phyloP scores from a whole-genome alignment of 1,140 invertebrate species.

The Aporrectodea caliginosa region DNA sequence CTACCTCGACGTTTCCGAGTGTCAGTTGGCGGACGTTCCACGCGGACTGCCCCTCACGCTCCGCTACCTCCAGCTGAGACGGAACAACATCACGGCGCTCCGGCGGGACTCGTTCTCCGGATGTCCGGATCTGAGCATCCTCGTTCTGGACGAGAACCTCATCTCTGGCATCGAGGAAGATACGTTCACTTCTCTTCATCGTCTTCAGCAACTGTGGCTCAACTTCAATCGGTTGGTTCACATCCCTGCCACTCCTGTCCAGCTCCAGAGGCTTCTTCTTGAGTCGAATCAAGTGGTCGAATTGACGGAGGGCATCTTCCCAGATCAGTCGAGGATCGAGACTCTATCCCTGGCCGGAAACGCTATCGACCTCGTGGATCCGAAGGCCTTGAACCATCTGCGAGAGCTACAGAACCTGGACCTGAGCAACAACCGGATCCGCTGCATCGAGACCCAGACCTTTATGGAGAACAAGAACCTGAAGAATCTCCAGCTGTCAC shows the following conservation, averaged over 20 bases:
- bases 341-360: constrained; percentile 38
- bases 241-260: constrained; percentile 67
- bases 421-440: constrained; percentile 52
- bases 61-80: constrained; percentile 69
- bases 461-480: constrained; percentile 49
- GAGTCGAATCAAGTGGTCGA: constrained; percentile 66
- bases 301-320: constrained; percentile 34
- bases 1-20: constrained; percentile 74
- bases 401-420: constrained; percentile 57
- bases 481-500: constrained; percentile 68
- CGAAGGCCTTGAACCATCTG: constrained; percentile 35
- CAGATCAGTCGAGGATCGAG: constrained; percentile 35
- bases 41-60: constrained; percentile 78
- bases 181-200: constrained; percentile 74
- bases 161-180: constrained; percentile 75
- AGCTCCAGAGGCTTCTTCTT: constrained; percentile 63
- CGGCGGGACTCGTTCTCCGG: constrained; percentile 79
- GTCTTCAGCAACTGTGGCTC: constrained; percentile 71
- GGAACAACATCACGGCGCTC: constrained; percentile 70
- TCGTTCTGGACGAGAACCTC: constrained; percentile 75
- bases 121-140: constrained; percentile 73
- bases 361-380: constrained; percentile 31
- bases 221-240: constrained; percentile 68
- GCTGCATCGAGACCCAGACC: constrained; percentile 43
- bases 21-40: constrained; percentile 74